phyloP scores from a whole-genome alignment of 2,888 invertebrate species.

The Mactromeris polynyma region DNA sequence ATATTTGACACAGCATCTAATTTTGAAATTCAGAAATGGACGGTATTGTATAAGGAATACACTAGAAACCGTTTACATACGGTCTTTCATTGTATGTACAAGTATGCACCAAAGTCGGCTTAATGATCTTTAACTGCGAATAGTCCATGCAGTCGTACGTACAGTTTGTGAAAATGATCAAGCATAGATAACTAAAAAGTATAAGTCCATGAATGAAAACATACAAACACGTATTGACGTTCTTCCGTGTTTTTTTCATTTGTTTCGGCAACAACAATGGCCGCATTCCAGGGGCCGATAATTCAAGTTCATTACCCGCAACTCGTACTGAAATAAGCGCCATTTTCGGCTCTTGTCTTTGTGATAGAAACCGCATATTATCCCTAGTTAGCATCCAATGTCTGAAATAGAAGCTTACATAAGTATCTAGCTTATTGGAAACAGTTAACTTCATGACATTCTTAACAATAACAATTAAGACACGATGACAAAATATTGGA shows the following conservation, averaged over 20 bases:
- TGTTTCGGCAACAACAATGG: constrained; percentile 65
- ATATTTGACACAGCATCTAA: too few species aligned
- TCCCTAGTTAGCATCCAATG: constrained; percentile 77
- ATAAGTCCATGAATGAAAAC: background rate
- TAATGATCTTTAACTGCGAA: too few species aligned
- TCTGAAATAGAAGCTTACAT: constrained; percentile 57
- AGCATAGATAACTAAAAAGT: background rate
- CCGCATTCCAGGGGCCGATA: constrained; percentile 78
- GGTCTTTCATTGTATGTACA: too few species aligned
- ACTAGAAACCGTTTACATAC: too few species aligned
- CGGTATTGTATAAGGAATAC: too few species aligned
- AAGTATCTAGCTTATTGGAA: too few species aligned
- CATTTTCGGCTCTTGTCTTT: constrained; percentile 76
- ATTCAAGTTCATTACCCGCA: constrained; percentile 68
- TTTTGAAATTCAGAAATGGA: too few species aligned
- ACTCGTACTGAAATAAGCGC: constrained; percentile 72
- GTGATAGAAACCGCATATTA: constrained; percentile 77
- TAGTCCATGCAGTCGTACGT: too few species aligned
- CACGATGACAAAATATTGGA: too few species aligned
- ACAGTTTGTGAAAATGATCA: background rate
- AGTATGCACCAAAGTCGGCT: too few species aligned
- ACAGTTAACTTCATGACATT: too few species aligned
- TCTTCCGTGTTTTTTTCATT: constrained; percentile 35
- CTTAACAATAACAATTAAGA: too few species aligned
- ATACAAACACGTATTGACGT: constrained; percentile 36